Conservation (phyloP, 2,888 invertebrate genomes). For the Cybosia mesomella region DNA sequence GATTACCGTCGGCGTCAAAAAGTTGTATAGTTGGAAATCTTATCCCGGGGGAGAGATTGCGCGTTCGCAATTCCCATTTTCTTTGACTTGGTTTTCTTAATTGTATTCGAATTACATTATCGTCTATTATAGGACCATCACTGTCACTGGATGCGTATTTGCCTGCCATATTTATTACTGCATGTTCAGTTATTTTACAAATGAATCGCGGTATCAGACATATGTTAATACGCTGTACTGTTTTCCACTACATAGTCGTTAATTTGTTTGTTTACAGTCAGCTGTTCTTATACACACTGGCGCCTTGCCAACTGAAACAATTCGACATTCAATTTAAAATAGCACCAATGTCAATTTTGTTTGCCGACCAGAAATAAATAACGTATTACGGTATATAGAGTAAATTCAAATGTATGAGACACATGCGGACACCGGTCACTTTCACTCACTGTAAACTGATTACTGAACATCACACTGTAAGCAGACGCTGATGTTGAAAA, state of each 20-base stretch:
- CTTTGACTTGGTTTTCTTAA: constrained; percentile 87
- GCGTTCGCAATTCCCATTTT: constrained; percentile 89
- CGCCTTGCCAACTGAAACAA: constrained; percentile 74
- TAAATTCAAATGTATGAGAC: constrained; percentile 28
- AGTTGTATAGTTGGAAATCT: constrained; percentile 88
- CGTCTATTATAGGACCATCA: constrained; percentile 81
- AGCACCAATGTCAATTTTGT: constrained; percentile 85
- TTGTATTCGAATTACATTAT: constrained; percentile 88
- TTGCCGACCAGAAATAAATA: constrained; percentile 71
- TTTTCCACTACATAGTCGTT: constrained; percentile 62
- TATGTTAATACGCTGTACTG: constrained; percentile 56
- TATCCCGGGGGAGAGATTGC: constrained; percentile 88
- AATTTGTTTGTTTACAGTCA: constrained; percentile 85
- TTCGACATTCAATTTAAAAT: constrained; percentile 80
- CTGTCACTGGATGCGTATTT: constrained; percentile 75
- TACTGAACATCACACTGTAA: constrained; percentile 75
- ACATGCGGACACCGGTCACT: constrained; percentile 63
- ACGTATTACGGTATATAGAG: constrained; percentile 44
- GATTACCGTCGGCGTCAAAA: constrained; percentile 88
- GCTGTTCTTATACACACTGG: constrained; percentile 78
- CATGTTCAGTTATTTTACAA: constrained; percentile 45
- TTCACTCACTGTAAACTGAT: constrained; percentile 69
- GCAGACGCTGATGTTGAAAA: constrained; percentile 68
- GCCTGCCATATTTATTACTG: constrained; percentile 66
- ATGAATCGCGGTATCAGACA: constrained; percentile 44